Percentiles rank a stretch among this genome's conserved stretches.
These are phyloP conservation scores for Adineta ricciae DNA, from an alignment of 2,888 invertebrate species.

Conservation along the genomic window DNA sequence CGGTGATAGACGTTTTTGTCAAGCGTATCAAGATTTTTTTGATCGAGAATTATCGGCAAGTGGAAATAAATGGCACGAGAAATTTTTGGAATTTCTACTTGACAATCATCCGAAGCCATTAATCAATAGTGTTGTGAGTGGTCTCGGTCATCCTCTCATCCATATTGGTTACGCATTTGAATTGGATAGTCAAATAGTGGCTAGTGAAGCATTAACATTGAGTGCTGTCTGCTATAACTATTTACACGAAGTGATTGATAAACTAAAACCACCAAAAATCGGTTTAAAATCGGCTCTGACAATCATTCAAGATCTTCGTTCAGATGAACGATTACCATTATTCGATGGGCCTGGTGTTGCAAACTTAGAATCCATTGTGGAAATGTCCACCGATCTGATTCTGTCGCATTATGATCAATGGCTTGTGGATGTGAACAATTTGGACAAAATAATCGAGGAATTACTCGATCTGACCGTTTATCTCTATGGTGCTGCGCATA, in stretches of 20 bases:
- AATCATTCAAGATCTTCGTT: not conserved
- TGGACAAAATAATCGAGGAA: not conserved
- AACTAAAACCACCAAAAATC: not conserved
- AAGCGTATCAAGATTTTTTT: not conserved
- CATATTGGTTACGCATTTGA: conserved; percentile 1
- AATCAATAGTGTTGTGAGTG: not conserved
- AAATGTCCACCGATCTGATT: not conserved
- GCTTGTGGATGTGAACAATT: not conserved
- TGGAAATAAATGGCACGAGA: not conserved
- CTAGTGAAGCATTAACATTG: not conserved
- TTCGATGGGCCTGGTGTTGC: not conserved
- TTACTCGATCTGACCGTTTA: not conserved
- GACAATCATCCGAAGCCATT: not conserved
- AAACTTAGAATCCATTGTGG: not conserved
- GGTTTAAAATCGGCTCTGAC: not conserved
- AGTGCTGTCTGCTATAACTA: not conserved
- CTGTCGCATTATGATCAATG: not conserved
- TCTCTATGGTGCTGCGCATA: conserved; percentile 1
- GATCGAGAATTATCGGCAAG: not conserved
- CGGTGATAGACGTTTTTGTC: not conserved
- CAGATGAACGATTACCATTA: not conserved
- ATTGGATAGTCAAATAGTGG: not conserved
- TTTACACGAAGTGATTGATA: not conserved
- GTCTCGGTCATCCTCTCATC: not conserved
- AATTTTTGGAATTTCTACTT: not conserved